Evolutionary conservation across 2,113 vertebrate genomes (phyloP).

Genomic region (Aegotheles bennettii): DNA sequence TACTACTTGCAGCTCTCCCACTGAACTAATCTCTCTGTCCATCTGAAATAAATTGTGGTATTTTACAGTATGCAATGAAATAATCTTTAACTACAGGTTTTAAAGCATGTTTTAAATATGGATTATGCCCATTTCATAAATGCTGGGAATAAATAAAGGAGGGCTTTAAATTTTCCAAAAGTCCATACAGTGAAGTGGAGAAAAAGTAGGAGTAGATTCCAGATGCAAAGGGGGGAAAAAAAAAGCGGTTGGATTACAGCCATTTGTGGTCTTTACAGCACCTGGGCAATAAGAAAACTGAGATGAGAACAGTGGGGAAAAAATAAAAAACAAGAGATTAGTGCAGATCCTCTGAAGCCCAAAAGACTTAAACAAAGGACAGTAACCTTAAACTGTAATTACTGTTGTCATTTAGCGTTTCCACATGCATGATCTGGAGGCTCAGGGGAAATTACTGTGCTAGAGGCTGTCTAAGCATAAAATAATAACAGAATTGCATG

Average conservation of each 20-base stretch:
- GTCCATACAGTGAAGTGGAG: not conserved
- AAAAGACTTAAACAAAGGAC: not conserved
- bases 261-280: slow-evolving; percentile 15
- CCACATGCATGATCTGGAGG: not conserved
- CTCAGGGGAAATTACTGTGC: not conserved
- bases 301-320: not conserved
- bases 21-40: not conserved
- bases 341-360: not conserved
- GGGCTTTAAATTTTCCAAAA: not conserved
- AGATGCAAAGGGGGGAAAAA: not conserved
- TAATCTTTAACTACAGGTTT: not conserved
- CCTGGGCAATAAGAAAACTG: slow-evolving; percentile 14
- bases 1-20: not conserved
- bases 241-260: not conserved
- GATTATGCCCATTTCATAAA: not conserved
- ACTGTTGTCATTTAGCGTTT: slow-evolving; percentile 19
- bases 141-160: not conserved
- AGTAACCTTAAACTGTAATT: slow-evolving; percentile 42
- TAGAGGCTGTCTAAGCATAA: not conserved
- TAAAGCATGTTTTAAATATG: not conserved
- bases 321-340: slow-evolving; percentile 29
- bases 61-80: not conserved
- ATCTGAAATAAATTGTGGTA: not conserved
- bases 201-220: not conserved
- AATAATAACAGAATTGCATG: not conserved